Evolutionary conservation across 2,888 invertebrate species (phyloP), one percentile per base, ranked within the genome.

Genomic region (Volucella bombylans): DNA sequence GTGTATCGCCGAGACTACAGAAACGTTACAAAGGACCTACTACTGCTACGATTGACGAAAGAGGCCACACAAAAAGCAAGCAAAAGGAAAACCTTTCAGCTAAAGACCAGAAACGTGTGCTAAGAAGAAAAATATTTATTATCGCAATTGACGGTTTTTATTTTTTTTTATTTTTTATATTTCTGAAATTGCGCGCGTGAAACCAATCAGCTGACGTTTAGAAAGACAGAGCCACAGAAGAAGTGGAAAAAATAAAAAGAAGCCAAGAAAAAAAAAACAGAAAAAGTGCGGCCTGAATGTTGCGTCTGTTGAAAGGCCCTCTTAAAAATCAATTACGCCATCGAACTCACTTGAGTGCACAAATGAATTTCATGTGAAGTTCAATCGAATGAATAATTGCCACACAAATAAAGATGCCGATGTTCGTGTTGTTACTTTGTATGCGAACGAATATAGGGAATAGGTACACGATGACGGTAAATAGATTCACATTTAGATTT

Each of bases 361-460:
- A 74, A 74, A 74, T 74, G 49, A 69, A 69, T 55, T 62, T 77
- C 55, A 77, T 55, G 39, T 62, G 41, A 69, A 69, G 45, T 61
- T 68, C 61, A 59, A 68, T 52, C 12, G 61, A 67, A 59, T 47
- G 10, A 45, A 18, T 4, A 45, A 54, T 39, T 52, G 23, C 4
- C 14, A 39, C 38, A 11, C 18, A 18, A 23, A 74, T 12, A 41
- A 59, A 67, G 1, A 67, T 59, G 15, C 43, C 43, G 43, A 67
- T 76, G 61, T 52, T 31, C 6, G 18, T 23, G 18, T 23, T 2
- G 18, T 23, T 23, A 23, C 18, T 23, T 23, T 23, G 18, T 23
- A 23, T 23, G 31, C 31, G 6, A 31, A 6, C 31, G 6, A 31
- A 31, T 31, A 6, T 31, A 31, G 31, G 31, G 31, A 31, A 31